Percentiles rank a stretch among this genome's conserved stretches.
phyloP scores from a whole-genome alignment of 53 echinoderm and acorn worm species.

The Luidia sarsii region DNA sequence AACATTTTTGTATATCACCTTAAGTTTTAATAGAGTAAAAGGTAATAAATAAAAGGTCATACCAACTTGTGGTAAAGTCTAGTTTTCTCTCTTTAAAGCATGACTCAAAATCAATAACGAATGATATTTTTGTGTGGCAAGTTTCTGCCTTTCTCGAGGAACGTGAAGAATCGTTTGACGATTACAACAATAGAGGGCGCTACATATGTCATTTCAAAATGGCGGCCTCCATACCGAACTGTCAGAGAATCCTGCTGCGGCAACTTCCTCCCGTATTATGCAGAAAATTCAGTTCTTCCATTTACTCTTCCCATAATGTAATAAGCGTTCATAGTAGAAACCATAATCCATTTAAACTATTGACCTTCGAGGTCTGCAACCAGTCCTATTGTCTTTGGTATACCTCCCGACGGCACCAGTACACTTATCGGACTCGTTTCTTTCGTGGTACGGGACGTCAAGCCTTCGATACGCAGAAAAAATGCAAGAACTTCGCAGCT shows the following conservation, averaged over 20 bases:
- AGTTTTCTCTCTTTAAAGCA: too few species aligned
- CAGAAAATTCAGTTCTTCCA: neutral
- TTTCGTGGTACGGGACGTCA: constrained; percentile 5
- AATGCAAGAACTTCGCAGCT: constrained; percentile 35
- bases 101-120: too few species aligned
- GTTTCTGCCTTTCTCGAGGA: too few species aligned
- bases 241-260: neutral
- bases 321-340: neutral
- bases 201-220: neutral
- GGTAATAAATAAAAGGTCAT: too few species aligned
- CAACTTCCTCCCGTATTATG: neutral
- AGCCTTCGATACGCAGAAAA: constrained; percentile 38
- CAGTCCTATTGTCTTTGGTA: neutral
- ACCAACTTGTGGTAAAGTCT: too few species aligned
- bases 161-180: too few species aligned
- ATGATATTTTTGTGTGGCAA: too few species aligned
- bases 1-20: too few species aligned
- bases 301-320: neutral
- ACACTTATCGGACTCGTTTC: constrained; percentile 28
- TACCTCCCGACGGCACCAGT: constrained; percentile 6
- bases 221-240: constrained; percentile 35
- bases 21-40: too few species aligned
- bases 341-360: neutral
- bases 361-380: neutral
- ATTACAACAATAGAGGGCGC: constrained; percentile 21